A percentile compares a stretch with the other conserved stretches of the same genome.
These are phyloP conservation scores for Phaetusa simplex DNA, from an alignment of 2,113 vertebrate species.

Conservation along the genomic window DNA sequence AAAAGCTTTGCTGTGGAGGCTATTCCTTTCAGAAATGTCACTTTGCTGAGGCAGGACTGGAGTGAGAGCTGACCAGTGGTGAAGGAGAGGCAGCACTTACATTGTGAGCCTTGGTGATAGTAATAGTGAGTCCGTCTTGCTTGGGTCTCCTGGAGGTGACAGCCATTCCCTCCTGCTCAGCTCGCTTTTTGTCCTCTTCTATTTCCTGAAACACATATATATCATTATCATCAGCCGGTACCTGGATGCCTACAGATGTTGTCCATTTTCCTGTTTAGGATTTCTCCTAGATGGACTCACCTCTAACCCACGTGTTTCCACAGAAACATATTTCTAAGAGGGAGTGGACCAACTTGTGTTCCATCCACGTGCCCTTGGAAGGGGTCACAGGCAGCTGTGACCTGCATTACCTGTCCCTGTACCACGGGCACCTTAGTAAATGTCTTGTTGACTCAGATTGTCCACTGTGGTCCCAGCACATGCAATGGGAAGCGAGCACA, in stretches of 20 bases:
- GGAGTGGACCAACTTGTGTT: background rate
- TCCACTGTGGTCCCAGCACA: background rate
- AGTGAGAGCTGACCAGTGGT: background rate
- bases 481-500: background rate
- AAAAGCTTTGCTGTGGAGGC: background rate
- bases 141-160: conserved; percentile 80
- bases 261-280: background rate
- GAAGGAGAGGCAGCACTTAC: conserved; percentile 74
- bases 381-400: background rate
- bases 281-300: background rate
- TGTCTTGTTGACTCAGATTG: background rate
- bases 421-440: background rate
- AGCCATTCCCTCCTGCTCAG: conserved; percentile 89
- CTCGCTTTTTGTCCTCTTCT: conserved; percentile 92
- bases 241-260: background rate
- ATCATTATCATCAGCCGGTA: background rate
- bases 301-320: background rate
- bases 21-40: background rate
- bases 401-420: background rate
- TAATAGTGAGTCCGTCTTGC: conserved; percentile 90
- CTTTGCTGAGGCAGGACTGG: background rate
- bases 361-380: background rate
- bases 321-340: background rate
- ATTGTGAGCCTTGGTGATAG: conserved; percentile 89
- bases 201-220: conserved; percentile 84